Evolutionary conservation across 2,113 vertebrate genomes (phyloP).

Genomic region (Rallus limicola): DNA sequence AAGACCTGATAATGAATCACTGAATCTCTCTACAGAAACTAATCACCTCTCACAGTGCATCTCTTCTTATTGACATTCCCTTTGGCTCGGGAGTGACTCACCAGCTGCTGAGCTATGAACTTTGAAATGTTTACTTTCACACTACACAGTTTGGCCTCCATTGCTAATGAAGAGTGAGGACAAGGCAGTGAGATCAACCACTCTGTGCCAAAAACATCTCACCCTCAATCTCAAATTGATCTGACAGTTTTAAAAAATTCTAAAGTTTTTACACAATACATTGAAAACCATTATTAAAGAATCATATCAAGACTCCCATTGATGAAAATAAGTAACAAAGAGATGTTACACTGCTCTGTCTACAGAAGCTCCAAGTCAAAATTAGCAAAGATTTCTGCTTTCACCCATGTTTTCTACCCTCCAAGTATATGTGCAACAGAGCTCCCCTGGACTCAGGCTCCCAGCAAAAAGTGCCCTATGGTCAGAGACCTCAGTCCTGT

Average conservation of each 20-base stretch:
- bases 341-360: background rate
- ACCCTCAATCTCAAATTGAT: background rate
- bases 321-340: background rate
- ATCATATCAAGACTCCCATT: background rate
- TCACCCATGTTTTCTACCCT: background rate
- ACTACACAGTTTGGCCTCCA: background rate
- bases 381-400: background rate
- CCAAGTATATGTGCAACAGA: background rate
- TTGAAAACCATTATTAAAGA: background rate
- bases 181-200: background rate
- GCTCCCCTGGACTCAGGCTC: background rate
- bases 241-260: background rate
- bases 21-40: constrained; percentile 10
- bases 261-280: background rate
- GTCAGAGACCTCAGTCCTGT: background rate
- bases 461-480: background rate
- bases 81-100: constrained; percentile 41
- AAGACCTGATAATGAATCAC: constrained; percentile 36
- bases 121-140: constrained; percentile 47
- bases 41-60: constrained; percentile 23
- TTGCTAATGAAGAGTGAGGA: background rate
- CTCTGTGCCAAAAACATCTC: background rate
- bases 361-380: background rate
- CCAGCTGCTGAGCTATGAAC: constrained; percentile 52
- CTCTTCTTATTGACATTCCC: constrained; percentile 36